Evolutionary conservation across 2,797 vertebrate genomes (phyloP).

Genomic region (Urophycis tenuis): DNA sequence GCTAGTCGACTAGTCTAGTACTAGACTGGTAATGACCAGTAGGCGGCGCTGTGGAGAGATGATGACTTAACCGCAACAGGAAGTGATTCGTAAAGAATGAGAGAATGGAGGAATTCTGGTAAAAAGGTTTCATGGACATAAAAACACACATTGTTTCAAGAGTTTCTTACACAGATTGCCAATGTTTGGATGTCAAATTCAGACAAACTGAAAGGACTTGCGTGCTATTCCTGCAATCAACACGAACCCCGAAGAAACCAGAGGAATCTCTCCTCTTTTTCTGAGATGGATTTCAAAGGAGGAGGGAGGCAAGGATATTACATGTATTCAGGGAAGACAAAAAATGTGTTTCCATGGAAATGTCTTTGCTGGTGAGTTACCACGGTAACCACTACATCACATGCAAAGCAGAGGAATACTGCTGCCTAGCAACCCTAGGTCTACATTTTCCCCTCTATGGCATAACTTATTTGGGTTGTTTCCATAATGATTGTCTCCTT

Average conservation of each 20-base stretch:
- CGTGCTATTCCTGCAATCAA: neutral
- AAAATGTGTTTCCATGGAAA: conserved; percentile 6
- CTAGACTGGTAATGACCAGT: conserved; percentile 21
- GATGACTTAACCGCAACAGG: conserved; percentile 42
- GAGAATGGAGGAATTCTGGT: conserved; percentile 5
- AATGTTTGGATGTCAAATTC: conserved; percentile 1
- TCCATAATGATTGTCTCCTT: conserved; percentile 18
- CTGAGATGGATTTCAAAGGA: neutral
- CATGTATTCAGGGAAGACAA: neutral
- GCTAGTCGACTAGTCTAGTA: conserved; percentile 58
- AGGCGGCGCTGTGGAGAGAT: conserved; percentile 22
- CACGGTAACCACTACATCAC: neutral
- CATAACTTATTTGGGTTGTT: conserved; percentile 13
- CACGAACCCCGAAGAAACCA: neutral
- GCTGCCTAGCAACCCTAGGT: conserved; percentile 7
- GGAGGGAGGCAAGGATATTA: neutral
- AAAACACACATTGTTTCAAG: neutral
- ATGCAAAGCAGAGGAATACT: neutral
- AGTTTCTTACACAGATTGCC: conserved; percentile 1
- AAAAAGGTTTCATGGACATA: neutral
- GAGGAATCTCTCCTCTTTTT: neutral
- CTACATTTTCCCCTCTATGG: conserved; percentile 9
- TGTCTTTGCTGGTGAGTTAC: neutral
- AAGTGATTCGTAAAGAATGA: conserved; percentile 44
- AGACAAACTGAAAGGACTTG: neutral